phyloP scores from a whole-genome alignment of 2,797 vertebrate species.

The Avahi laniger region DNA sequence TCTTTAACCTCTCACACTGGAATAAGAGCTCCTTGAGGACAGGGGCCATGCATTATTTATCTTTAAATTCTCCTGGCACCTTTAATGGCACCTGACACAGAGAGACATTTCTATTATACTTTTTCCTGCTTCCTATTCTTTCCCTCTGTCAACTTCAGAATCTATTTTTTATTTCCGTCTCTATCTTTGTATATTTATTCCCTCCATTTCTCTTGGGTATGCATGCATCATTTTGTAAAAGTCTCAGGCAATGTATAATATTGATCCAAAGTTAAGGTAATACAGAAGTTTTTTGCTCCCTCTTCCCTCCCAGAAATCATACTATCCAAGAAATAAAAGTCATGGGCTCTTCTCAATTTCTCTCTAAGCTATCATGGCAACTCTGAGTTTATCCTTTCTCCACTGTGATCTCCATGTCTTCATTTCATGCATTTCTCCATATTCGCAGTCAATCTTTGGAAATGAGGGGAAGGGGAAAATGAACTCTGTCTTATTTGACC shows the following conservation, averaged over 20 bases:
- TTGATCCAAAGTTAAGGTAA: neutral
- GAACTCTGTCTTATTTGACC: neutral
- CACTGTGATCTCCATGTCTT: neutral
- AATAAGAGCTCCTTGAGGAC: neutral
- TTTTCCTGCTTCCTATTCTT: neutral
- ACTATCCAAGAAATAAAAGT: neutral
- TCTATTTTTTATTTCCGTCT: neutral
- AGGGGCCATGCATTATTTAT: neutral
- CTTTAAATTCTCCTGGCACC: neutral
- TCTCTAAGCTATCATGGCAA: neutral
- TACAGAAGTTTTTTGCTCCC: neutral
- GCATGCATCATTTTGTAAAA: neutral
- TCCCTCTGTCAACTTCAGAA: neutral
- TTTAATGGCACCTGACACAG: neutral
- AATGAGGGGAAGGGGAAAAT: neutral
- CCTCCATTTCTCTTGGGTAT: neutral
- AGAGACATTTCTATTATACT: neutral
- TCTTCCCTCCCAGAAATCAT: neutral
- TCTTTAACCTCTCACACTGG: neutral
- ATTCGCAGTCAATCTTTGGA: neutral
- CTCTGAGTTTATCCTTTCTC: neutral
- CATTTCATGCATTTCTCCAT: neutral
- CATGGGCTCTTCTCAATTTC: neutral
- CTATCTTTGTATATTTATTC: neutral
- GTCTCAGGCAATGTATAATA: neutral